Conservation (phyloP, 1,140 invertebrate species). For the Halyomorpha halys region DNA sequence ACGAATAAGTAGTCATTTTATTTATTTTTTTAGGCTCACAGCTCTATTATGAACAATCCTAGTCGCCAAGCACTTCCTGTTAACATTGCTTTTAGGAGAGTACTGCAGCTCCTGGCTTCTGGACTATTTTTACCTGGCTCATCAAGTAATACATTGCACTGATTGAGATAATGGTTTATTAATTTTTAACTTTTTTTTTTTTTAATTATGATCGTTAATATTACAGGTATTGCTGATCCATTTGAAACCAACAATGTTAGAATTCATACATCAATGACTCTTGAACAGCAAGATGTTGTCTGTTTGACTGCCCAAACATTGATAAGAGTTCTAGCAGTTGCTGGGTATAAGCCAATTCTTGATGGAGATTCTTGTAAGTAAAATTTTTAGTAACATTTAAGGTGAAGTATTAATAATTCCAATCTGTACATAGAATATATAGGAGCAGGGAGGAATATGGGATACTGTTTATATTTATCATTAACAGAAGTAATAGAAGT, state of each 20-base stretch:
- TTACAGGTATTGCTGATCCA: constrained; percentile 68
- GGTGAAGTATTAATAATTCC: too few relatives aligned
- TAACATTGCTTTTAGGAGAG: constrained; percentile 75
- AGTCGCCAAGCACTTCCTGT: constrained; percentile 83
- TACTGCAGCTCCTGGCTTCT: constrained; percentile 82
- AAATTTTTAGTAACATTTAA: too few relatives aligned
- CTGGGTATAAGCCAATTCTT: constrained; percentile 82
- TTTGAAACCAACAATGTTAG: constrained; percentile 81
- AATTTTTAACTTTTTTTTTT: constrained; percentile 6
- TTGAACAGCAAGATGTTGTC: constrained; percentile 91
- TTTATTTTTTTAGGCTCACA: constrained; percentile 61
- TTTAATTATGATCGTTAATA: neutral
- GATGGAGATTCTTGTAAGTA: constrained; percentile 51
- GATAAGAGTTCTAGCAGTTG: constrained; percentile 77
- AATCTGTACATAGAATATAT: too few relatives aligned
- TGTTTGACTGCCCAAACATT: constrained; percentile 86
- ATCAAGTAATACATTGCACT: constrained; percentile 49
- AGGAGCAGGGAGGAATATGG: too few relatives aligned
- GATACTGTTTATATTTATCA: too few relatives aligned
- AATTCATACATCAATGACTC: constrained; percentile 79
- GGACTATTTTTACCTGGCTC: constrained; percentile 92
- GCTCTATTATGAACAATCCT: constrained; percentile 94
- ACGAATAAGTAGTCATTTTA: too few relatives aligned
- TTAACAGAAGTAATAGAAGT: too few relatives aligned
- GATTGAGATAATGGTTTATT: neutral